Base-by-base conservation (phyloP, 2,888 invertebrate genomes). In the Euphydryas editha region DNA sequence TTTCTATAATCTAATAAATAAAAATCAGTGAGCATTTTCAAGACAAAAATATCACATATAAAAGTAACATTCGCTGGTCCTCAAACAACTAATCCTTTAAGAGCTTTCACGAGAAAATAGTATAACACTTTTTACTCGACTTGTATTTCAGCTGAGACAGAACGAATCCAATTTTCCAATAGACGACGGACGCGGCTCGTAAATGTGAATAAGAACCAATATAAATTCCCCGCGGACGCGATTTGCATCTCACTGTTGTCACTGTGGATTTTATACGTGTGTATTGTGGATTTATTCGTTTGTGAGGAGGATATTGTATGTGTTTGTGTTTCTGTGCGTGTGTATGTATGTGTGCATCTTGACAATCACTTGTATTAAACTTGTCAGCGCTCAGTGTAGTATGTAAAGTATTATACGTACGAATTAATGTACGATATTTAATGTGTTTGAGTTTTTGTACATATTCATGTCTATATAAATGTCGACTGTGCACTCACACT, bases 141-240 rank as follows among this genome's bases (percentile, higher is more conserved):
- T 62, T 62, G 55, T 39, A 49, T 62, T 62, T 62, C 62, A 57
- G 51, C 42, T 58, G 65, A 61, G 60, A 56, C 67, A 55, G 49
- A 59, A 44, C 57, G 65, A 59, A 68, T 70, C 65, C 64, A 65
- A 72, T 72, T 68, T 65, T 68, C 60, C 66, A 64, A 66, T 68
- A 54, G 36, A 30, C 44, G 58, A 54, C 55, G 21, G 54, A 10
- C 39, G 51, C 39, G 24, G 30, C 51, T 56, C 42, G 54, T 54
- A 54, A 54, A 54, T 54, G 36, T 57, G 68, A 65, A 70, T 73
- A 72, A 73, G 74, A 73, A 69, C 66, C 65, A 72, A 73, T 75
- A 75, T 73, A 75, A 74, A 75, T 74, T 76, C 62, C 68, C 66
- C 65, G 30, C 57, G 65, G 64, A 59, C 62, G 51, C 39, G 39